Evolutionary conservation across 2,888 invertebrate genomes (phyloP), one percentile per base, ranked within the genome.

Genomic region (Autographa pulchrina): DNA sequence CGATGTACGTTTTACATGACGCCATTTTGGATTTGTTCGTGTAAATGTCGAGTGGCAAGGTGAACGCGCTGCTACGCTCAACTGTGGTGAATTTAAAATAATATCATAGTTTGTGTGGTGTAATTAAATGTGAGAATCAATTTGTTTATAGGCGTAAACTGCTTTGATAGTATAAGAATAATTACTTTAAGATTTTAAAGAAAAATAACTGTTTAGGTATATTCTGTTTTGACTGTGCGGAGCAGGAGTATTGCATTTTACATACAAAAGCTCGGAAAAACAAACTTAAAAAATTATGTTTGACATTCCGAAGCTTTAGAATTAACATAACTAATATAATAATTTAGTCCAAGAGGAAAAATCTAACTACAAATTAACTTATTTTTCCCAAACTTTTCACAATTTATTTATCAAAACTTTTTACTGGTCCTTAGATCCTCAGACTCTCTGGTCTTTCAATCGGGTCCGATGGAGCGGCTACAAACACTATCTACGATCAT

Each of bases 1-100:
- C 91, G 91, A 93, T 94, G 93, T 92, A 92, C 93, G 92, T 92
- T 93, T 93, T 92, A 92, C 92, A 93, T 93, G 93, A 92, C 93
- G 94, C 94, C 93, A 93, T 94, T 92, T 94, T 93, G 91, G 90
- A 92, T 92, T 88, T 90, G 90, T 90, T 92, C 91, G 90, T 86
- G 86, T 88, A 89, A 92, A 90, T 89, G 91, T 89, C 88, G 84
- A 88, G 88, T 88, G 86, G 86, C 82, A 84, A 84, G 85, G 81
- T 85, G 84, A 81, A 81, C 83, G 79, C 81, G 78, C 83, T 70
- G 62, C 71, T 76, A 72, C 71, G 80, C 70, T 80, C 68, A 70
- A 74, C 76, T 80, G 74, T 79, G 68, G 66, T 73, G 74, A 63
- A 70, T 81, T 78, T 82, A 56, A 68, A 75, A 82, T 81, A 75